phyloP scores from a whole-genome alignment of 2,888 invertebrate species.

The Romanomermis culicivorax region DNA sequence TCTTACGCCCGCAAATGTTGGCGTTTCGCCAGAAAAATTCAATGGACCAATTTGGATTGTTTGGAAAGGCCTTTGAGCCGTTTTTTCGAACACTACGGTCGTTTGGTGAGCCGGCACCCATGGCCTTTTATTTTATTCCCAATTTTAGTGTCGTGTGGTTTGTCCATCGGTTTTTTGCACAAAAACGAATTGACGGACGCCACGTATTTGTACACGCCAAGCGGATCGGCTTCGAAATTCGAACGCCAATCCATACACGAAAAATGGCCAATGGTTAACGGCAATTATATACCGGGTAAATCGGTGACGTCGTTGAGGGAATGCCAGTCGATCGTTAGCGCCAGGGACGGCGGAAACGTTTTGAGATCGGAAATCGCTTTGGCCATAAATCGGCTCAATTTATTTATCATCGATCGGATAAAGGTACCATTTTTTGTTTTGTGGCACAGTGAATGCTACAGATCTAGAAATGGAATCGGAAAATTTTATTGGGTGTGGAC shows the following conservation, averaged over 20 bases:
- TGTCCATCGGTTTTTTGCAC: constrained; percentile 13
- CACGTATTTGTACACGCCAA: constrained; percentile 26
- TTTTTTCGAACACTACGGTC: constrained; percentile 22
- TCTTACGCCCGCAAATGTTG: background rate
- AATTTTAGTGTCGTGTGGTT: constrained; percentile 20
- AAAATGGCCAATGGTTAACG: constrained; percentile 25
- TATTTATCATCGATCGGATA: constrained; percentile 18
- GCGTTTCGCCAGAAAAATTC: background rate
- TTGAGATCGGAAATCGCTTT: constrained; percentile 40
- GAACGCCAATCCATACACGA: constrained; percentile 18
- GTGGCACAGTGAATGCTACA: too few relatives aligned
- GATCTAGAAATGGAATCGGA: too few relatives aligned
- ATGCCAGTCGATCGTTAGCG: constrained; percentile 45
- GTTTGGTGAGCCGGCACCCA: constrained; percentile 20
- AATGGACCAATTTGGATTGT: constrained; percentile 16
- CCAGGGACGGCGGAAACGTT: constrained; percentile 58
- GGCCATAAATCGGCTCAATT: constrained; percentile 22
- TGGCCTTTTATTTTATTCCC: constrained; percentile 24
- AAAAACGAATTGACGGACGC: constrained; percentile 18
- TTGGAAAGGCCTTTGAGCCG: constrained; percentile 22
- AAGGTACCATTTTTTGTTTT: background rate
- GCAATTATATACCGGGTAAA: constrained; percentile 26
- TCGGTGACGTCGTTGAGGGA: constrained; percentile 27
- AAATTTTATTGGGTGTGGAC: too few relatives aligned
- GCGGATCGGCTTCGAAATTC: constrained; percentile 18